Evolutionary conservation across 1,140 invertebrate genomes (phyloP).

Genomic region (Brachystomella parvula): DNA sequence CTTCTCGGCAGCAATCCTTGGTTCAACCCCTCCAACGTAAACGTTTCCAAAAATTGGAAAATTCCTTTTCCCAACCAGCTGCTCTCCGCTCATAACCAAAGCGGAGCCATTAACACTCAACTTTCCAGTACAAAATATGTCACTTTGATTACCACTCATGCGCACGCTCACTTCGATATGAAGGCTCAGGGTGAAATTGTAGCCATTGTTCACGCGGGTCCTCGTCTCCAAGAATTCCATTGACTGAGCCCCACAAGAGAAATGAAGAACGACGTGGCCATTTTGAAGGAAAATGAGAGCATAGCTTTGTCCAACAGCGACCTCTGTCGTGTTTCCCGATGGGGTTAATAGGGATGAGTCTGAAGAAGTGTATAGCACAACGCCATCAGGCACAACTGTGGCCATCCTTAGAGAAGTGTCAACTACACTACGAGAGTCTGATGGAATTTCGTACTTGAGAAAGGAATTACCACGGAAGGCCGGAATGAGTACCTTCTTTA

Average conservation of each 20-base stretch:
- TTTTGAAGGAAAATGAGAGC: conserved; percentile 31
- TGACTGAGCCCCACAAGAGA: conserved; percentile 36
- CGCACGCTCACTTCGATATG: conserved; percentile 21
- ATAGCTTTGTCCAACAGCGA: conserved; percentile 18
- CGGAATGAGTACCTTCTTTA: conserved; percentile 20
- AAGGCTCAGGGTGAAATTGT: conserved; percentile 36
- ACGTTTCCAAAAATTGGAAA: conserved; percentile 17
- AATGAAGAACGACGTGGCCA: conserved; percentile 32
- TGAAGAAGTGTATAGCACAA: conserved; percentile 18
- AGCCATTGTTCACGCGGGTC: conserved; percentile 35
- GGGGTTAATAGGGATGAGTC: too few relatives aligned
- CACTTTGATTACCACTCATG: conserved; percentile 8
- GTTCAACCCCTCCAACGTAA: conserved; percentile 27
- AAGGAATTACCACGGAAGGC: conserved; percentile 34
- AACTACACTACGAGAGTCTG: conserved; percentile 2
- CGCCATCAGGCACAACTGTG: conserved; percentile 32
- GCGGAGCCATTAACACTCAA: conserved; percentile 31
- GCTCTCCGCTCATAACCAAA: conserved; percentile 37
- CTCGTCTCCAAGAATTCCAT: conserved; percentile 38
- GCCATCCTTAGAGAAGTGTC: conserved; percentile 23
- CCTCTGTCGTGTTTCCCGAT: neutral
- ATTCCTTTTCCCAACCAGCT: conserved; percentile 22
- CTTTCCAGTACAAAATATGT: conserved; percentile 25
- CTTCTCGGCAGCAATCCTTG: neutral
- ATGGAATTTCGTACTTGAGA: conserved; percentile 24